These are phyloP conservation scores for Cephus pygmeus DNA, from an alignment of 2,888 invertebrate genomes.

Conservation along the genomic window DNA sequence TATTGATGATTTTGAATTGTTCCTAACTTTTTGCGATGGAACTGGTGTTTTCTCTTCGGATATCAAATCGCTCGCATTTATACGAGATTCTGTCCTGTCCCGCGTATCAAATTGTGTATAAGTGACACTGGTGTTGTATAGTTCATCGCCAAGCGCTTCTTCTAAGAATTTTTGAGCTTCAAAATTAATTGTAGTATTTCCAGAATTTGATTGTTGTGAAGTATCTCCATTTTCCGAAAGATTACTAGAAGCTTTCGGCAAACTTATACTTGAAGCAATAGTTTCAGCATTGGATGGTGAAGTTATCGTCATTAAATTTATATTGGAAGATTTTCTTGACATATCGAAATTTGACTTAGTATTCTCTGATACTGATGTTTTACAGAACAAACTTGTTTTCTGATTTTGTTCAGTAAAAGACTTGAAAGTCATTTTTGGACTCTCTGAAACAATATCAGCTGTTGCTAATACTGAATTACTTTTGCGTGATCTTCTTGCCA, in stretches of 20 bases:
- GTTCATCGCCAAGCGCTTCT: slow-evolving; percentile 43
- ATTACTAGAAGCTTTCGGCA: slow-evolving; percentile 19
- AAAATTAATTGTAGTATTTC: slow-evolving; percentile 22
- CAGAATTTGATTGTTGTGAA: background rate
- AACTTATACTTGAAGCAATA: slow-evolving; percentile 32
- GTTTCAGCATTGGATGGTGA: slow-evolving; percentile 27
- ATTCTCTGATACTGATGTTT: background rate
- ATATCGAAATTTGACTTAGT: slow-evolving; percentile 42
- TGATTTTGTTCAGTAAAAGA: background rate
- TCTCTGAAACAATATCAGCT: background rate
- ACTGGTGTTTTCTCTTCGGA: slow-evolving; percentile 33
- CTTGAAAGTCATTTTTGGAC: background rate
- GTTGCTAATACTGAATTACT: too few relatives aligned
- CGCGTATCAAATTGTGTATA: slow-evolving; percentile 20
- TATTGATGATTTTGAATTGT: background rate
- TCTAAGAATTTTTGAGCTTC: slow-evolving; percentile 44
- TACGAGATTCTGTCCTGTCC: slow-evolving; percentile 27
- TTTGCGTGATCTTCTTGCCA: background rate
- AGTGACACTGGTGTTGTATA: slow-evolving; percentile 33
- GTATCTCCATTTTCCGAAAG: slow-evolving; percentile 3
- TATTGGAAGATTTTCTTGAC: slow-evolving; percentile 33
- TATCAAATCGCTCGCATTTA: slow-evolving; percentile 35
- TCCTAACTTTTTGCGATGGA: background rate
- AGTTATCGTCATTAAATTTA: slow-evolving; percentile 8
- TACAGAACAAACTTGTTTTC: background rate